Conservation (phyloP, 1,140 invertebrate species). For the Drosophila oshimai region DNA sequence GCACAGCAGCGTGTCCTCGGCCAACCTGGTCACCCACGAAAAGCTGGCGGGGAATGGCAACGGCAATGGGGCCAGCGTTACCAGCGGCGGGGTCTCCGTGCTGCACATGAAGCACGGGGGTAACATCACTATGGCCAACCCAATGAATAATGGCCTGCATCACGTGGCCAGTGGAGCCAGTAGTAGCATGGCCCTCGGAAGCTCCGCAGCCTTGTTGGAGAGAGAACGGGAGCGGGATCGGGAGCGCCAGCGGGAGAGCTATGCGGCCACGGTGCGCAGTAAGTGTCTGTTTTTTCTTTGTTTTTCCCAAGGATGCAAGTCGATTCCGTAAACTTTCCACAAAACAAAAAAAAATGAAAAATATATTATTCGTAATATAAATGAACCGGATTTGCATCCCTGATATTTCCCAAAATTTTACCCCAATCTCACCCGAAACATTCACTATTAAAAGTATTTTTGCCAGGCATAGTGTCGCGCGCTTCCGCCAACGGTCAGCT, state of each 20-base stretch:
- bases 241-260: constrained; percentile 75
- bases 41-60: constrained; percentile 71
- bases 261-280: constrained; percentile 82
- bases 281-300: constrained; percentile 39
- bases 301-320: not conserved
- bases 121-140: constrained; percentile 75
- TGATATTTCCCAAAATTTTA: not conserved
- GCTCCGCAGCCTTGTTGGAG: constrained; percentile 55
- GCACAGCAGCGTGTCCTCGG: constrained; percentile 75
- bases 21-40: constrained; percentile 78
- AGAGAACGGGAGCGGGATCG: constrained; percentile 71
- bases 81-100: constrained; percentile 70
- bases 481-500: constrained; percentile 81
- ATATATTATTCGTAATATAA: no score
- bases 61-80: constrained; percentile 52
- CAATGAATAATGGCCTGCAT: constrained; percentile 71
- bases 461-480: constrained; percentile 81
- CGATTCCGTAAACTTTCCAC: not conserved
- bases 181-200: constrained; percentile 84
- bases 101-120: constrained; percentile 77
- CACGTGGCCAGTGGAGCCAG: constrained; percentile 80
- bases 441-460: constrained; percentile 73
- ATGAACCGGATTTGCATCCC: not conserved
- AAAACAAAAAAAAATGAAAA: not conserved
- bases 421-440: constrained; percentile 49